Conservation (phyloP, 2,888 invertebrate genomes). For the Branchinecta sandiegonensis region DNA sequence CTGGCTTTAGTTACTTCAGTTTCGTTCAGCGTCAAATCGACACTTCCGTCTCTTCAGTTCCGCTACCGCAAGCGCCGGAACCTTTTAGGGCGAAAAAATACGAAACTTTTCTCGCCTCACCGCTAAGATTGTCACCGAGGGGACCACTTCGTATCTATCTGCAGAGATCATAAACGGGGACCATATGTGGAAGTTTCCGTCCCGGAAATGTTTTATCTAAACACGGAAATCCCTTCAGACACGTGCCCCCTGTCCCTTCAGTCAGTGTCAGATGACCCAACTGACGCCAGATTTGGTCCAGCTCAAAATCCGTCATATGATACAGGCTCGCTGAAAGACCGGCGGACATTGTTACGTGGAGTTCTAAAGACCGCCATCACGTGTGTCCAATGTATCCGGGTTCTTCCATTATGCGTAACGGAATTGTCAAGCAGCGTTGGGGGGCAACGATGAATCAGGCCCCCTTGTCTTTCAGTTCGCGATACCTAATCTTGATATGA, state of each 20-base stretch:
- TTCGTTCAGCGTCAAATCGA: too few relatives aligned
- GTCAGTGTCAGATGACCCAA: slow-evolving; percentile 2
- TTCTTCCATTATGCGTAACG: too few relatives aligned
- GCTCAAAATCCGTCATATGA: slow-evolving; percentile 2
- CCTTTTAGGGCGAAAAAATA: background rate
- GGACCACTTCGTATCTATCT: slow-evolving; percentile 16
- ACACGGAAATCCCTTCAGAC: slow-evolving; percentile 1
- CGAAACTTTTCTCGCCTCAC: slow-evolving; percentile 8
- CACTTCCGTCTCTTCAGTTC: too few relatives aligned
- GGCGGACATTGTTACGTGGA: background rate
- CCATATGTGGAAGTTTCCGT: slow-evolving; percentile 12
- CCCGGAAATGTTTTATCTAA: slow-evolving; percentile 16
- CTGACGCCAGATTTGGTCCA: background rate
- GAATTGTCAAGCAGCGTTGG: too few relatives aligned
- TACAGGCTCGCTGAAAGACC: background rate
- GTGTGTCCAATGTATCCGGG: too few relatives aligned
- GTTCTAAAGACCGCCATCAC: too few relatives aligned
- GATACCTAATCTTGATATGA: too few relatives aligned
- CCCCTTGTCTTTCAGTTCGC: too few relatives aligned
- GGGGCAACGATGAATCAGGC: too few relatives aligned
- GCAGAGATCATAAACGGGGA: slow-evolving; percentile 14
- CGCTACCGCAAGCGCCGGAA: too few relatives aligned
- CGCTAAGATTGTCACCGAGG: slow-evolving; percentile 11
- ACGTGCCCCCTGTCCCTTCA: slow-evolving; percentile 14
- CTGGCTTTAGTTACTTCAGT: too few relatives aligned